A percentile compares a stretch with the other conserved stretches of the same genome.
Evolutionary conservation across 2,797 vertebrate genomes (phyloP).

Genomic region (Chaunax sp.): DNA sequence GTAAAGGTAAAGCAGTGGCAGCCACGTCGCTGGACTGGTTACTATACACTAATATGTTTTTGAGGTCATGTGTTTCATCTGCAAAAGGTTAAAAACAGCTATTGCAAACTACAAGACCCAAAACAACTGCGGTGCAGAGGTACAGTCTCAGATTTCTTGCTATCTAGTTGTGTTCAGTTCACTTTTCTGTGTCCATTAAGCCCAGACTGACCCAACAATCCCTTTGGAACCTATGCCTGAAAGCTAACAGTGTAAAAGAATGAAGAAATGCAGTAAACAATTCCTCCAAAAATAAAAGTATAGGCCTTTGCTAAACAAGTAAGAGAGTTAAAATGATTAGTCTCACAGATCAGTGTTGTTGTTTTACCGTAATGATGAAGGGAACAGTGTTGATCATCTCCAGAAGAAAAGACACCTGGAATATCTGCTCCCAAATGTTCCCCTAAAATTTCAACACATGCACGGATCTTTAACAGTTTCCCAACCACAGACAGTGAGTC

Average conservation of each 20-base stretch:
- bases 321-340: neutral
- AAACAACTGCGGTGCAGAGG: no score
- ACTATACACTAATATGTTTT: neutral
- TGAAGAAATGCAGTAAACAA: neutral
- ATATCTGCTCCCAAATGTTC: conserved; percentile 97
- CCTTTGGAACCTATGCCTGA: neutral
- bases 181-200: no score
- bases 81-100: neutral
- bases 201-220: no score
- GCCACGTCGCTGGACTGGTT: neutral
- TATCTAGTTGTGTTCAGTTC: no score
- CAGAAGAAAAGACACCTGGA: conserved; percentile 92
- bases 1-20: no score
- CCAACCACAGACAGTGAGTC: conserved; percentile 61
- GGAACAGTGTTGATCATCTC: conserved; percentile 98
- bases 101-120: no score
- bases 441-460: conserved; percentile 82
- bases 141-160: neutral
- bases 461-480: conserved; percentile 24
- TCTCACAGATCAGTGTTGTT: neutral
- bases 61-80: neutral
- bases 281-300: no score
- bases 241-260: no score
- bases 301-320: neutral
- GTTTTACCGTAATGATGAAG: conserved; percentile 94